Evolutionary conservation across 2,888 invertebrate species (phyloP), one percentile per base, ranked within the genome.

Genomic region (Sinotaia quadrata): DNA sequence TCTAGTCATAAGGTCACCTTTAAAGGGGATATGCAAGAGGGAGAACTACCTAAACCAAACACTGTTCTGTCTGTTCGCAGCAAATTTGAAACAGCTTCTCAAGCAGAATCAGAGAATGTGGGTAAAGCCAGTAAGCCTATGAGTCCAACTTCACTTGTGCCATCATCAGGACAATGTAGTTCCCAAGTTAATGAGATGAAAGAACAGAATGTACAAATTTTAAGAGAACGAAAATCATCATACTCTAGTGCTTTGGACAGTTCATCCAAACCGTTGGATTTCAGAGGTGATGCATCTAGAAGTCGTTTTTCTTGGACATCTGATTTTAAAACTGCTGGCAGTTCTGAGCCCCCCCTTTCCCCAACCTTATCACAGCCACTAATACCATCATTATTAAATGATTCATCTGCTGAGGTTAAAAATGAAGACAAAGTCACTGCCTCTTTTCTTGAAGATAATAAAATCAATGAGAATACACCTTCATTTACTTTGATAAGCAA

Each of bases 31-130:
- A 51, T 24, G 8, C 47, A 12, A 12, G 21, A 67, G 4, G 75
- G 79, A 74, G 95, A 95, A 82, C 91, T 95, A 59, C 96, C 96
- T 2, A 95, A 96, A 24, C 93, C 93, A 0, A 96, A 96, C 90
- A 92, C 95, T 76, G 96, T 96, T 71, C 94, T 94, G 81, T 93
- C 94, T 72, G 93, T 95, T 18, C 91, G 95, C 73, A 92, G 93
- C 83, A 93, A 95, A 83, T 96, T 96, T 89, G 96, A 96, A 57
- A 72, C 65, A 12, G 70, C 69, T 44, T 41, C 33, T 10, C 52
- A 7, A 29, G 54, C 12, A 65, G 65, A 59, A 31, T 21, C n/a
- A 69, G 51, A 52, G 8, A 47, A 36, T 47, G 24, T 29, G 2
- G 27, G 54, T 29, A n/a, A 27, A n/a, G 27, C 27, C 4, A 27